These are phyloP conservation scores for Sciaenops ocellatus DNA, from an alignment of 2,797 vertebrate genomes.

Conservation along the genomic window DNA sequence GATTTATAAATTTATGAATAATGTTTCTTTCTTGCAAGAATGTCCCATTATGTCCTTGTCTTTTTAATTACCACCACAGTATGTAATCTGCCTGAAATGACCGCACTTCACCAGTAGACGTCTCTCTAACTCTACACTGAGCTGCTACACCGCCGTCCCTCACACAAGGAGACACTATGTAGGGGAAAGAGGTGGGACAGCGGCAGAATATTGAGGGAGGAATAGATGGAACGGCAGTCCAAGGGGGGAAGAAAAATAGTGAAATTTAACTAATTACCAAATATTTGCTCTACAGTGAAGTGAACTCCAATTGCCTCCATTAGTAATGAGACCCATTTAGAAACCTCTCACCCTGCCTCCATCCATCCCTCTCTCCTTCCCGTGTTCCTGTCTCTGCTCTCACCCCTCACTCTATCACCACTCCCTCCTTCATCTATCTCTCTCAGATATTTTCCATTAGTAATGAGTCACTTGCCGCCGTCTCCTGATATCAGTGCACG, in stretches of 20 bases:
- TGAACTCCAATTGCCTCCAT: slow-evolving; percentile 50
- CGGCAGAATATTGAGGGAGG: not conserved
- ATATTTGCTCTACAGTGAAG: slow-evolving; percentile 68
- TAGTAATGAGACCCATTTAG: slow-evolving; percentile 56
- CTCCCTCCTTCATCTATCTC: slow-evolving; percentile 39
- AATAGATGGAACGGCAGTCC: not conserved
- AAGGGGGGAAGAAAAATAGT: slow-evolving; percentile 30
- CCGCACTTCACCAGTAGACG: slow-evolving; percentile 69
- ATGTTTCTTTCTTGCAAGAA: not conserved
- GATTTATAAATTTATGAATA: not conserved
- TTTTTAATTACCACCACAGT: not conserved
- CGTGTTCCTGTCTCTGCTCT: not conserved
- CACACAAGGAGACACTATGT: not conserved
- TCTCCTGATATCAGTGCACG: slow-evolving; percentile 42
- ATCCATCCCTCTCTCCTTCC: slow-evolving; percentile 9
- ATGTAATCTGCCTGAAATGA: slow-evolving; percentile 29
- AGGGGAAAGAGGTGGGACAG: slow-evolving; percentile 13
- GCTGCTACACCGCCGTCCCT: not conserved
- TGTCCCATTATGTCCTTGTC: not conserved
- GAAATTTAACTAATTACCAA: slow-evolving; percentile 65
- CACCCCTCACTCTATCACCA: slow-evolving; percentile 7
- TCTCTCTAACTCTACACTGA: slow-evolving; percentile 66
- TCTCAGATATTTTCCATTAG: slow-evolving; percentile 63
- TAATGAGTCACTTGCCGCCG: slow-evolving; percentile 58
- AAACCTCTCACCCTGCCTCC: slow-evolving; percentile 12